These are phyloP conservation scores for Arenicola marina DNA, from an alignment of 2,888 invertebrate species.

Conservation along the genomic window DNA sequence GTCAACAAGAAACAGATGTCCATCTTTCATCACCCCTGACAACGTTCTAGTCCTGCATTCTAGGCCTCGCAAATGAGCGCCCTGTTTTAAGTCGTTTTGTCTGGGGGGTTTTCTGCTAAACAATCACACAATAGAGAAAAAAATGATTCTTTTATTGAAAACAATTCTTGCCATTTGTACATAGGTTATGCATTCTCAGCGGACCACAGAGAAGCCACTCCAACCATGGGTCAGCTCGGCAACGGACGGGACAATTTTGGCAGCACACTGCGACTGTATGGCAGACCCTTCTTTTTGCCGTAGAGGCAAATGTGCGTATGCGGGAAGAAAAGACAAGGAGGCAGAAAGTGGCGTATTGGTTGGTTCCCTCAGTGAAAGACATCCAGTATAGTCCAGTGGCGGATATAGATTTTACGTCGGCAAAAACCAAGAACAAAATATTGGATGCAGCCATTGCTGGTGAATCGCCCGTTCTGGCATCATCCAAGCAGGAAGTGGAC, in stretches of 20 bases:
- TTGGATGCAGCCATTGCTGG: no score
- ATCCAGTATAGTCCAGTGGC: neutral
- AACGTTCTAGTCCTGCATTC: no score
- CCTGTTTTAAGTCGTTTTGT: no score
- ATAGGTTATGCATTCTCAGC: constrained; percentile 12
- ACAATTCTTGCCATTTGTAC: neutral
- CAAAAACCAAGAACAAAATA: neutral
- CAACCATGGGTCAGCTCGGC: constrained; percentile 2
- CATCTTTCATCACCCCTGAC: no score
- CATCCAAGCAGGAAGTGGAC: no score
- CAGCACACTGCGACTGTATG: constrained; percentile 36
- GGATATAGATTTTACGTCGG: no score
- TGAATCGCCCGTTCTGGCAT: no score
- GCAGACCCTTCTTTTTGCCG: constrained; percentile 34
- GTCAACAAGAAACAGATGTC: no score
- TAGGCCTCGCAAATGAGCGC: no score
- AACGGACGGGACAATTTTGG: constrained; percentile 5
- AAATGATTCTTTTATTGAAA: no score
- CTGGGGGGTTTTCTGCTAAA: no score
- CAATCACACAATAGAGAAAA: no score
- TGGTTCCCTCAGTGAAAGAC: neutral
- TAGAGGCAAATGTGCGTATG: constrained; percentile 28
- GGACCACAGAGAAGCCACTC: constrained; percentile 9
- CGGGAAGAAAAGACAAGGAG: neutral
- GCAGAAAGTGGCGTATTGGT: neutral